Percentiles rank a stretch among this genome's conserved stretches.
These are phyloP conservation scores for Bombyx mori DNA, from an alignment of 1,140 invertebrate species.

Conservation along the genomic window ASM3026992v2 NC_085111.1:11571001-11571500, in stretches of 20 bases:
- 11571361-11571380: conserved; percentile 92
- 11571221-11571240: conserved; percentile 45
- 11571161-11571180: conserved; percentile 57
- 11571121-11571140: conserved; percentile 66
- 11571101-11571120: conserved; percentile 69
- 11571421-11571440: conserved; percentile 89
- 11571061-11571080: conserved; percentile 72
- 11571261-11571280: conserved; percentile 81
- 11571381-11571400: conserved; percentile 90
- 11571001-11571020: conserved; percentile 53
- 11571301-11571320: conserved; percentile 81
- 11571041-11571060: conserved; percentile 69
- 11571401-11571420: conserved; percentile 92
- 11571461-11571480: conserved; percentile 14
- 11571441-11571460: conserved; percentile 84
- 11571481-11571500: no score
- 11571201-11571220: conserved; percentile 30
- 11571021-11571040: conserved; percentile 55
- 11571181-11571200: conserved; percentile 59
- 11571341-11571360: conserved; percentile 91
- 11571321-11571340: conserved; percentile 88
- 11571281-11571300: conserved; percentile 76
- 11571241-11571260: conserved; percentile 69
- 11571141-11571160: conserved; percentile 59
- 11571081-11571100: conserved; percentile 74